Base-by-base conservation (phyloP, 92 coral and sea anemone genomes). In the Porites evermanni region DNA sequence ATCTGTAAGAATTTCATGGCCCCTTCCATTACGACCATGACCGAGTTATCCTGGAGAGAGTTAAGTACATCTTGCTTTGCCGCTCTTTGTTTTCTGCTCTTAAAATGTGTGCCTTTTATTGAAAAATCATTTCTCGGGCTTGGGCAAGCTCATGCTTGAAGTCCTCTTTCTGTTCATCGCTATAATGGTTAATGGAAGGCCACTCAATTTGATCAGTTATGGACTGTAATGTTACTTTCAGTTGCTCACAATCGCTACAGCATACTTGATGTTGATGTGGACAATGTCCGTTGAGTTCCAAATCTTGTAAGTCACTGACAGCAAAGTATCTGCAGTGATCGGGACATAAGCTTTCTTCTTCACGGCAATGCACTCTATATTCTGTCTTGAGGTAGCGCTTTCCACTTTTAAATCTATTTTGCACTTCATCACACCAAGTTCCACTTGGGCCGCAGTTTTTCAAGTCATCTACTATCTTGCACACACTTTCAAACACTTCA, bases 101-200 rank as follows among this genome's bases (percentile, higher is more conserved):
- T 79, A 89, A 64, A 78, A 89, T 84, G 84, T 89, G 92, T 53
- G 92, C 92, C 77, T 89, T 89, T 89, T 85, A 84, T 76, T 77
- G 64, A 21, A 84, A 54, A 14, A 88, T 67, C 81, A 75, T 83
- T 18, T 83, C 88, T 69, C 67, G 73, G 16, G 91, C 86, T 72
- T 67, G 83, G 44, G 71, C 67, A 23, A 73, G 84, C 65, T 88
- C 92, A 79, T 88, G 84, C 23, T 75, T 78, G 51, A 84, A 68
- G 72, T 21, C 21, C 21, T 21, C 21, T 21, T 21, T 21, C 21
- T 21, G 21, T 21, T 21, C 21, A 21, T 21, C 21, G 21, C 21
- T 21, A 21, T 21, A 21, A 21, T 21, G 21, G 21, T 21, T 21
- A 21, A 21, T 21, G 21, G 21, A 21, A 21, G 21, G 21, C 21